Evolutionary conservation across 2,113 vertebrate genomes (phyloP).

Genomic region (Sclerurus mexicanus): DNA sequence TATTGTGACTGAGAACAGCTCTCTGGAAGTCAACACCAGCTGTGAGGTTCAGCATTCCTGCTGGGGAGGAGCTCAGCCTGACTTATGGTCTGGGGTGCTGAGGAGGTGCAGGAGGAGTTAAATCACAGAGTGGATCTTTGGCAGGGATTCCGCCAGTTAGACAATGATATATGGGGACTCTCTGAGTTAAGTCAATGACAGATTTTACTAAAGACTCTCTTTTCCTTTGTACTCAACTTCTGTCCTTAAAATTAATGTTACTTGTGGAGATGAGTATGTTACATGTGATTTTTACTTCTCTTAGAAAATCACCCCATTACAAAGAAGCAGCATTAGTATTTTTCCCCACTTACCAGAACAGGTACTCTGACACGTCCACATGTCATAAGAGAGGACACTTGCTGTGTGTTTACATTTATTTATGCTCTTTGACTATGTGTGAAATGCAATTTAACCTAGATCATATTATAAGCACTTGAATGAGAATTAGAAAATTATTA

Average conservation of each 20-base stretch:
- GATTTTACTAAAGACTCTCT: neutral
- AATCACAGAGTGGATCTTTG: neutral
- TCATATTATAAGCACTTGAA: neutral
- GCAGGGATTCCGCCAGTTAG: neutral
- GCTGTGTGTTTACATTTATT: neutral
- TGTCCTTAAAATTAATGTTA: neutral
- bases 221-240: neutral
- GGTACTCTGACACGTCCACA: neutral
- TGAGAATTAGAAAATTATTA: neutral
- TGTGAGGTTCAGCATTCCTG: neutral
- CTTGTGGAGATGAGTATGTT: neutral
- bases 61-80: neutral
- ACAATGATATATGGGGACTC: neutral
- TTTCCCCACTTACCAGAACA: neutral
- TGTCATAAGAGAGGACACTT: neutral
- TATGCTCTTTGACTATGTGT: neutral
- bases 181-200: neutral
- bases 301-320: neutral
- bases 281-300: neutral
- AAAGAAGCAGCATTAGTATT: neutral
- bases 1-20: neutral
- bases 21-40: fast-evolving
- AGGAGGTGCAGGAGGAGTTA: neutral
- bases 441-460: neutral
- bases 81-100: neutral